Conservation (phyloP, 2,113 vertebrate species). For the Pyrgilauda ruficollis region DNA sequence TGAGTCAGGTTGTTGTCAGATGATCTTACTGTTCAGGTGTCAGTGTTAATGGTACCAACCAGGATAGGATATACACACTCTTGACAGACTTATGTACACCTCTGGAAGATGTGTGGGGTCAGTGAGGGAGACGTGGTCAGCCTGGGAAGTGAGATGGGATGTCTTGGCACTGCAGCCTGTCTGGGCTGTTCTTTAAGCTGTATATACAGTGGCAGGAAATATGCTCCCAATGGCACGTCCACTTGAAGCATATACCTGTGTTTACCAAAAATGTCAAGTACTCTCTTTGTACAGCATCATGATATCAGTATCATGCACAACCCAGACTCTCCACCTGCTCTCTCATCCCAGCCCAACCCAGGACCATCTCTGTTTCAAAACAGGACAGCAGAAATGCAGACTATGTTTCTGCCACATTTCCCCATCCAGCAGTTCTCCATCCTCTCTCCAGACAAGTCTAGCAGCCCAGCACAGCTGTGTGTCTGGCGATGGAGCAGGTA, state of each 20-base stretch:
- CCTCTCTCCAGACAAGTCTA: background rate
- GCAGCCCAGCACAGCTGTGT: background rate
- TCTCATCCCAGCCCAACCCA: background rate
- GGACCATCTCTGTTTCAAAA: background rate
- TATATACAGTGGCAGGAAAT: background rate
- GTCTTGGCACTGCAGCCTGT: background rate
- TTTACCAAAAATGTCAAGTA: background rate
- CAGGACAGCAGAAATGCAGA: background rate
- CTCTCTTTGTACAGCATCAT: background rate
- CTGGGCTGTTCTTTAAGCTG: background rate
- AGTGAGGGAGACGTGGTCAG: background rate
- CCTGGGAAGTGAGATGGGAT: background rate
- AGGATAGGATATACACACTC: background rate
- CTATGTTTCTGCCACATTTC: background rate
- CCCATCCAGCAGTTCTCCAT: fast-evolving
- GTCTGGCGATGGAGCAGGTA: background rate
- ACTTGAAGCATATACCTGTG: background rate
- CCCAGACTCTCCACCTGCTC: background rate
- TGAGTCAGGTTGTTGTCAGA: background rate
- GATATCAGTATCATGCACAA: background rate
- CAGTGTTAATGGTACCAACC: background rate
- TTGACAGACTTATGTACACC: background rate
- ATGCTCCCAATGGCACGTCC: fast-evolving
- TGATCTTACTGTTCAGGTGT: background rate
- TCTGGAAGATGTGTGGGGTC: background rate